These are phyloP conservation scores for Tigriopus californicus DNA, from an alignment of 2,888 invertebrate genomes.

Conservation along the genomic window DNA sequence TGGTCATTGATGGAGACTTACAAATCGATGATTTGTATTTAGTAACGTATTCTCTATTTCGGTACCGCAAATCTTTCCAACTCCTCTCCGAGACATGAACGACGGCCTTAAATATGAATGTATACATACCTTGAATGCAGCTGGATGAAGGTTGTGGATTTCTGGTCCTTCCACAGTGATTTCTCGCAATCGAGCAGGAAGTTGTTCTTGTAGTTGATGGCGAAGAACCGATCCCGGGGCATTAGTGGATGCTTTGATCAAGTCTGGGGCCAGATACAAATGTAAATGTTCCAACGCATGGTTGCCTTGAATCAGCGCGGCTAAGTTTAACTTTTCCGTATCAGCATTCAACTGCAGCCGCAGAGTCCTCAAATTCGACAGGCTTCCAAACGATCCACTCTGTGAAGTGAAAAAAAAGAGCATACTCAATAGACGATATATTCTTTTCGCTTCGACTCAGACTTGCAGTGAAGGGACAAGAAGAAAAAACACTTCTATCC, in stretches of 20 bases:
- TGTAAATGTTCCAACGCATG: not conserved
- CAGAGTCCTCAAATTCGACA: slow-evolving; percentile 5
- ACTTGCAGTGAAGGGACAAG: not conserved
- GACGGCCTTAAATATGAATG: not conserved
- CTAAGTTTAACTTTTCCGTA: not conserved
- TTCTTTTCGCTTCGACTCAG: not conserved
- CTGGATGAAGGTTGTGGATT: slow-evolving; percentile 3
- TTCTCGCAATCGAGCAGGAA: not conserved
- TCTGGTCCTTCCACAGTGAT: not conserved
- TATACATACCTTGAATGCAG: slow-evolving; percentile 4
- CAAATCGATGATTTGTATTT: too few species aligned
- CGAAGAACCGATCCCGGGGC: not conserved
- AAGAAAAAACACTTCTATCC: too few species aligned
- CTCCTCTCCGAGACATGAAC: not conserved
- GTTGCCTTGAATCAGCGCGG: not conserved
- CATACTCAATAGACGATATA: too few species aligned
- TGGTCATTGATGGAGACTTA: too few species aligned
- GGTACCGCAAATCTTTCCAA: not conserved
- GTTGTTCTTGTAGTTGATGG: not conserved
- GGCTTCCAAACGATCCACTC: slow-evolving; percentile 8
- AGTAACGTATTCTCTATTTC: not conserved
- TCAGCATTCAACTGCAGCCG: slow-evolving; percentile 7
- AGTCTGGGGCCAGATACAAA: not conserved
- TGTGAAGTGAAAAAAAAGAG: not conserved
- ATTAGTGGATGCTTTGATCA: not conserved